These are phyloP conservation scores for Acanthochromis polyacanthus DNA, from an alignment of 2,113 vertebrate species.

Conservation along the genomic window DNA sequence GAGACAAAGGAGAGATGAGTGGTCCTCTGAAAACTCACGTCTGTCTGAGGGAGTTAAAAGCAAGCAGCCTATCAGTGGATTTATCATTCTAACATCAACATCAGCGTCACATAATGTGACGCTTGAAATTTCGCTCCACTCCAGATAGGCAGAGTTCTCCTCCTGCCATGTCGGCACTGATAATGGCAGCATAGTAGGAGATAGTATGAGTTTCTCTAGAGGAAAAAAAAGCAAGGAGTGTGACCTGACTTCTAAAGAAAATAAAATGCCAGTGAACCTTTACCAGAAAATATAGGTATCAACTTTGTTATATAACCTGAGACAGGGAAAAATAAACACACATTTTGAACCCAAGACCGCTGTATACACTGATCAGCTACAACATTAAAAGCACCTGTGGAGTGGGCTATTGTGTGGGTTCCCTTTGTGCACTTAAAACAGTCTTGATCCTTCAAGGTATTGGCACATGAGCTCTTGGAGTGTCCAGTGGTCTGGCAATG, in stretches of 20 bases:
- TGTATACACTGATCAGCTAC: too few relatives aligned
- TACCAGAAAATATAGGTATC: neutral
- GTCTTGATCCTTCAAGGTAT: too few relatives aligned
- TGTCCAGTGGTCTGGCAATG: too few relatives aligned
- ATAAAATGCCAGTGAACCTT: neutral
- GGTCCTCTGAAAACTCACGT: slow-evolving; percentile 32
- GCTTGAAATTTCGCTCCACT: slow-evolving; percentile 47
- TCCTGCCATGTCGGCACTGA: slow-evolving; percentile 1
- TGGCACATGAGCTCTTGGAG: too few relatives aligned
- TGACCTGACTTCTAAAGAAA: neutral
- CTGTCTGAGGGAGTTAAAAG: slow-evolving; percentile 39
- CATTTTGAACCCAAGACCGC: too few relatives aligned
- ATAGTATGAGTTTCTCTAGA: slow-evolving; percentile 20
- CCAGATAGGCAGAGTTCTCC: slow-evolving; percentile 34
- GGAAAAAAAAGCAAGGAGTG: slow-evolving; percentile 16
- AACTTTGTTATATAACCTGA: neutral
- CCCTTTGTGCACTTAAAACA: too few relatives aligned
- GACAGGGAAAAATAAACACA: neutral
- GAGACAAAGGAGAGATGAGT: slow-evolving; percentile 31
- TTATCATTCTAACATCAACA: slow-evolving; percentile 34
- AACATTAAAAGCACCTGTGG: too few relatives aligned
- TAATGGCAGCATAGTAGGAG: slow-evolving; percentile 8
- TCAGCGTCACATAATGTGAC: slow-evolving; percentile 46
- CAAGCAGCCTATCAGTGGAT: slow-evolving; percentile 34
- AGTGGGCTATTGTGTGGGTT: too few relatives aligned